Evolutionary conservation across 2,888 invertebrate genomes (phyloP).

Genomic region (Drosophila maculinotata): DNA sequence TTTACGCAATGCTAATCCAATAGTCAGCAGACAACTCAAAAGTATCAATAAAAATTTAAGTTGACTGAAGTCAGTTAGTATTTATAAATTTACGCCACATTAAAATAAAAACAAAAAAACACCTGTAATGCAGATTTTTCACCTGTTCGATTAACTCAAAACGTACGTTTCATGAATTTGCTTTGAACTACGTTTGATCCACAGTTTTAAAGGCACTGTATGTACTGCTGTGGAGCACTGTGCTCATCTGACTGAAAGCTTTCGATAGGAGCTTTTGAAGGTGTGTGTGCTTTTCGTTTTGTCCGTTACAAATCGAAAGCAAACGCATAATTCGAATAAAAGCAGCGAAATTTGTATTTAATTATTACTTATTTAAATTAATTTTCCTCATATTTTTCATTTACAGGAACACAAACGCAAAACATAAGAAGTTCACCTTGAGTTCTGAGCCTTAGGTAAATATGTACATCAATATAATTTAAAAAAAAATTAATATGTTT

Average conservation of each 20-base stretch:
- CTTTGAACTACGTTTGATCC: slow-evolving; percentile 1
- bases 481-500: not conserved
- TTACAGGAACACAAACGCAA: slow-evolving; percentile 8
- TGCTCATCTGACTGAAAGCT: slow-evolving; percentile 42
- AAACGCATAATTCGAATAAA: not conserved
- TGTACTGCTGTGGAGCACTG: not conserved
- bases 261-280: slow-evolving; percentile 29
- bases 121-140: not conserved
- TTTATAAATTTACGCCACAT: not conserved
- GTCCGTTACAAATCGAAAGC: slow-evolving; percentile 26
- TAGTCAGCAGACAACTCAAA: no score
- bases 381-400: not conserved
- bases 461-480: not conserved
- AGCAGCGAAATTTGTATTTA: not conserved
- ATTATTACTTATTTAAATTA: not conserved
- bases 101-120: not conserved
- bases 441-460: slow-evolving; percentile 14
- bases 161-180: not conserved
- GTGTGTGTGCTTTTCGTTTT: slow-evolving; percentile 13
- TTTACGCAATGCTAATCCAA: not conserved
- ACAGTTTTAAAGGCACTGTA: slow-evolving; percentile 18
- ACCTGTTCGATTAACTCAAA: not conserved
- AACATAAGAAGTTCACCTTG: not conserved
- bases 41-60: not conserved
- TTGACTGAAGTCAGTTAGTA: not conserved